phyloP scores from a whole-genome alignment of 2,113 vertebrate genomes.

The Spilogale gracilis region DNA sequence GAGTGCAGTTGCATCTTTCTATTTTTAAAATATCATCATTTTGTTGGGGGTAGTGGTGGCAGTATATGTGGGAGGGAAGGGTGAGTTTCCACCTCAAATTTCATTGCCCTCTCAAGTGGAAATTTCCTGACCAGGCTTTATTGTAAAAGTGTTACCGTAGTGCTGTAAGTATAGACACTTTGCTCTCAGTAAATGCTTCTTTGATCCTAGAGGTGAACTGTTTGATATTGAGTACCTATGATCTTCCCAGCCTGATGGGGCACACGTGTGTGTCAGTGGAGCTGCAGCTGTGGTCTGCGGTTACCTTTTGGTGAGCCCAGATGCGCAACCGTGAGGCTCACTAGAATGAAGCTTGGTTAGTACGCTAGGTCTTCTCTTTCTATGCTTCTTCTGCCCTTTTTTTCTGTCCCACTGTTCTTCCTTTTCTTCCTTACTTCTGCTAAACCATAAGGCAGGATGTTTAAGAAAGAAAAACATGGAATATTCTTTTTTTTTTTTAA shows the following conservation, averaged over 20 bases:
- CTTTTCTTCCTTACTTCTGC: neutral
- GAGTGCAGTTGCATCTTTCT: neutral
- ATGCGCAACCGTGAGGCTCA: neutral
- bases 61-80: neutral
- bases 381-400: neutral
- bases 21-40: neutral
- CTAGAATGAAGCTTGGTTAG: neutral
- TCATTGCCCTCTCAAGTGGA: neutral
- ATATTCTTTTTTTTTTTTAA: no score
- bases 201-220: slow-evolving; percentile 1
- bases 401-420: neutral
- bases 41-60: neutral
- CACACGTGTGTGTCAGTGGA: neutral
- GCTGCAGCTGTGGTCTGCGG: neutral
- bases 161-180: neutral
- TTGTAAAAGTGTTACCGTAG: neutral
- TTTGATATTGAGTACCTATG: neutral
- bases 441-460: neutral
- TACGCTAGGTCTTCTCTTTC: neutral
- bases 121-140: neutral
- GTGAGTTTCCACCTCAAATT: neutral
- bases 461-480: neutral
- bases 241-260: neutral
- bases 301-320: neutral
- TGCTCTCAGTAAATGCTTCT: slow-evolving; percentile 26